phyloP scores from a whole-genome alignment of 2,888 invertebrate species.

The Piscicola geometra region DNA sequence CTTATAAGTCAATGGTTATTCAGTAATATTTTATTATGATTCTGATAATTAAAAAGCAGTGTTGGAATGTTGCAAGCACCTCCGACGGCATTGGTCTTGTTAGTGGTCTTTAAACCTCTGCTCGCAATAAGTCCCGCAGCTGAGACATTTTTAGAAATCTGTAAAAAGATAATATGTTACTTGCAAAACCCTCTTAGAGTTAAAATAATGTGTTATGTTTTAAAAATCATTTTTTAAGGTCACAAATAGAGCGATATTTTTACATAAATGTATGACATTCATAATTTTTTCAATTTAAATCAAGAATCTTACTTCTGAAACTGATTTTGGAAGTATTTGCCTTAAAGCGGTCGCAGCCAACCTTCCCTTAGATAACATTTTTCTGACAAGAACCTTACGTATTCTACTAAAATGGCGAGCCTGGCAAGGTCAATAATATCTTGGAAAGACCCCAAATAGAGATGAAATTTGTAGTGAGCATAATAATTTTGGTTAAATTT shows the following conservation, averaged over 20 bases:
- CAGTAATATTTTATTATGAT: too few relatives aligned
- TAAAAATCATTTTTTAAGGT: constrained; percentile 16
- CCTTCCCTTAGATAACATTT: constrained; percentile 32
- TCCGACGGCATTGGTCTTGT: constrained; percentile 47
- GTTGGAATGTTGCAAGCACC: constrained; percentile 32
- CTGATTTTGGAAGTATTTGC: constrained; percentile 33
- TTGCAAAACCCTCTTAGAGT: too few relatives aligned
- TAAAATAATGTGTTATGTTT: background rate
- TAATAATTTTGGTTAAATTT: too few relatives aligned
- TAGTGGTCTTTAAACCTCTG: constrained; percentile 50
- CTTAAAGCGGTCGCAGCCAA: constrained; percentile 32
- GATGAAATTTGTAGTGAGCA: background rate
- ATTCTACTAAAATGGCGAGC: constrained; percentile 4
- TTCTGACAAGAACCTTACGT: constrained; percentile 10
- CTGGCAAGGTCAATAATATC: constrained; percentile 22
- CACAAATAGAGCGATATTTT: background rate
- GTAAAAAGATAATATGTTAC: too few relatives aligned
- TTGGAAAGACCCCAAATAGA: background rate
- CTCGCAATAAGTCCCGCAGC: constrained; percentile 52
- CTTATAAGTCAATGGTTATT: too few relatives aligned
- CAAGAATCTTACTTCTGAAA: constrained; percentile 13
- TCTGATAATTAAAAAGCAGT: too few relatives aligned
- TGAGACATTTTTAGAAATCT: constrained; percentile 52
- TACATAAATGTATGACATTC: background rate
- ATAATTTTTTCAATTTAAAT: too few relatives aligned